Evolutionary conservation across 1,140 invertebrate genomes (phyloP), one percentile per base, ranked within the genome.

Genomic region (Rhysida immarginata): DNA sequence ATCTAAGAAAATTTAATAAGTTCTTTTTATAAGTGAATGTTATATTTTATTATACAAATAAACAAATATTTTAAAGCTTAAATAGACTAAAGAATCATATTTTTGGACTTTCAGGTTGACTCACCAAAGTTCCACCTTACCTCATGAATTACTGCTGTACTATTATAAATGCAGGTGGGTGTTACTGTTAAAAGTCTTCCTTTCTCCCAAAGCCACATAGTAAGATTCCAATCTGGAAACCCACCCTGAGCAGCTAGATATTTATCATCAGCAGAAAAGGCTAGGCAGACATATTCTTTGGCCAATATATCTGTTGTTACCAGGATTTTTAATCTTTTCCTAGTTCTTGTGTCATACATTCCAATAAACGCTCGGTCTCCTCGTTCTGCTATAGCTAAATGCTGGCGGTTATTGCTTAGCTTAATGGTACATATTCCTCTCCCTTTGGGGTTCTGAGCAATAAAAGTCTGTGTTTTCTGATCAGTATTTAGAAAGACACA

Each of bases 161-260:
- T n/a, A n/a, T n/a, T n/a, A n/a, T n/a, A n/a, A n/a, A n/a, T 41
- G 35, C 35, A 41, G n/a, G 35, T 41, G 11, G n/a, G n/a, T n/a
- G n/a, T n/a, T n/a, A n/a, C n/a, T 35, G 29, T 35, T 35, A 35
- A 18, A 1, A 91, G 74, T 69, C 85, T 86, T 1, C 81, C 81
- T 67, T 83, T 87, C 61, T 90, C 86, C 81, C 84, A 87, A 63
- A 83, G 83, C 68, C 84, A 93, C 66, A 81, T 83, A 51, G 87
- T 75, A 66, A 91, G 75, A 23, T 76, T 81, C 76, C 81, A 89
- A 63, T 90, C 86, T 0, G 85, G 83, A 59, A 81, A 79, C 13
- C 83, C 84, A 0, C 82, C 83, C 26, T 90, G 78, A 0, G 81
- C 82, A 24, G 84, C 79, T 14, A 93, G 67, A 65, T 83, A 81